Percentiles rank a stretch among this genome's conserved stretches.
Conservation (phyloP, 2,113 vertebrate species). For the Cololabis saira region DNA sequence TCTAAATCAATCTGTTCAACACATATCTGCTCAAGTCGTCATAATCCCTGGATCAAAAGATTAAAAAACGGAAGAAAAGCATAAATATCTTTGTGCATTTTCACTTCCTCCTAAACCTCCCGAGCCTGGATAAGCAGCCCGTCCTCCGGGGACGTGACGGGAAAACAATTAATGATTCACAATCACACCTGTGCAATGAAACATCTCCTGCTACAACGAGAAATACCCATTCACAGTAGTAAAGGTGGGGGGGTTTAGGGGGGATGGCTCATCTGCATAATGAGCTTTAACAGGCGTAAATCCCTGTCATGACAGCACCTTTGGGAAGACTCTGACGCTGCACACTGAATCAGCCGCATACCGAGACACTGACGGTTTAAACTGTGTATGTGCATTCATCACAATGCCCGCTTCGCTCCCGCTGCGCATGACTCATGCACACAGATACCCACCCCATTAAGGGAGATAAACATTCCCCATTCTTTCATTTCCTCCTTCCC, state of each 20-base stretch:
- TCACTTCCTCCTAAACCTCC: not conserved
- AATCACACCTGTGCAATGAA: slow-evolving; percentile 42
- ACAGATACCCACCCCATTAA: slow-evolving; percentile 47
- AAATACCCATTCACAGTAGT: slow-evolving; percentile 12
- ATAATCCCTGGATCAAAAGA: too few relatives aligned
- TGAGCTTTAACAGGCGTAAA: slow-evolving; percentile 58
- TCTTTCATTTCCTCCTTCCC: slow-evolving; percentile 44
- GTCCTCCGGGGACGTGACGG: not conserved
- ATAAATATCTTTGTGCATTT: not conserved
- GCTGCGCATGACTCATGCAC: slow-evolving; percentile 59
- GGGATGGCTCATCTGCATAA: slow-evolving; percentile 50
- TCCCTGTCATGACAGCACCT: slow-evolving; percentile 52
- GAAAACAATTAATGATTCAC: slow-evolving; percentile 26
- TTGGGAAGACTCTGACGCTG: slow-evolving; percentile 43
- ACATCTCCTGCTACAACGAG: slow-evolving; percentile 11
- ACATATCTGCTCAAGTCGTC: too few relatives aligned
- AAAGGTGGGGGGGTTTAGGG: slow-evolving; percentile 15
- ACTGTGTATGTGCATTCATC: slow-evolving; percentile 6
- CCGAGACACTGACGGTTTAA: slow-evolving; percentile 37
- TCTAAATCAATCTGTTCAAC: not conserved
- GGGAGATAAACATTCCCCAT: slow-evolving; percentile 60
- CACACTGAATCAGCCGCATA: slow-evolving; percentile 55
- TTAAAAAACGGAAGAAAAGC: too few relatives aligned
- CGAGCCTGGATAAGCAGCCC: slow-evolving; percentile 2
- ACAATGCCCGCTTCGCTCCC: slow-evolving; percentile 6